Base-by-base conservation (phyloP, 2,113 vertebrate species). In the Oostethus manadensis region DNA sequence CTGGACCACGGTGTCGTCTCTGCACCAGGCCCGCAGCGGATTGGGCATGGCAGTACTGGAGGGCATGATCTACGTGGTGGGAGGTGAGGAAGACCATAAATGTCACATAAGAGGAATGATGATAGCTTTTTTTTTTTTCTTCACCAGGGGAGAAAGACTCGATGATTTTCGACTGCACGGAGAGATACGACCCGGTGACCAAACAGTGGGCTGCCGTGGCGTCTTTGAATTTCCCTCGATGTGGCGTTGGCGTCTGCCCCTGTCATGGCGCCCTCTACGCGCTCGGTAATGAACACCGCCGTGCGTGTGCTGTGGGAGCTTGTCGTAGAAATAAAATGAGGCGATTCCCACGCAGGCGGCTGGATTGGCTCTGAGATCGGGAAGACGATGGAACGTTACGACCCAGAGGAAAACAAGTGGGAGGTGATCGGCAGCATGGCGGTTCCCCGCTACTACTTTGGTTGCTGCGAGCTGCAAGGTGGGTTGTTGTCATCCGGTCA, bases 331-430 rank as follows among this genome's bases (percentile, higher is more conserved):
- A 10, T 57, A 35, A 23, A 26, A 51, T 6, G 22, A 3, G 5
- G 15, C 35, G 7, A 26, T 26, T 16, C 7, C 15, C 45, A 18
- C 8, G 8, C 58, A 99, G 95, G 95, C 57, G 97, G 97, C 10
- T 98, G 93, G 95, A 71, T 99, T 57, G 97, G 97, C 69, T 92
- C 94, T 18, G 96, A 98, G 84, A 98, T 99, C n/a, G 96, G 96
- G 17, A 94, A 92, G 43, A 94, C 95, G 33, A 93, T 99, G 88
- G 97, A 98, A 82, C 90, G 95, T 64, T 99, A 93, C 51, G 96
- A 98, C 84, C 94, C 96, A 1, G 93, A 93, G 72, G 94, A 97
- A 74, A 99, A 98, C 67, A 93, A 88, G 49, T 99, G 97, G 97
- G 94, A 97, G 84, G 82, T 95, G 16, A 93, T 97, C 14, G 96